Conservation (phyloP, 2,888 invertebrate genomes). For the Mellilla xanthometata region DNA sequence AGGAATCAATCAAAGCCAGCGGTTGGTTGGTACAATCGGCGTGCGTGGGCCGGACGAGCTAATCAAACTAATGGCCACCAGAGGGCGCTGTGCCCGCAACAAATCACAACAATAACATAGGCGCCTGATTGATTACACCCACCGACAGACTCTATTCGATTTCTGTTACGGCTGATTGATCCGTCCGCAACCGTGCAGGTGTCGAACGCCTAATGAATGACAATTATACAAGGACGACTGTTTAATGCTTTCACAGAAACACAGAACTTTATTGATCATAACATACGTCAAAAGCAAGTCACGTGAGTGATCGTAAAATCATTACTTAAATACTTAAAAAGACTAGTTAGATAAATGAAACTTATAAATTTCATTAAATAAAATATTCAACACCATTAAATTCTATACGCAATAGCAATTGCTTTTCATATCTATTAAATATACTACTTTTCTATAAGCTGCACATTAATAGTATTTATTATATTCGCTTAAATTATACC, state of each 20-base stretch:
- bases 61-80: slow-evolving; percentile 72
- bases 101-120: slow-evolving; percentile 76
- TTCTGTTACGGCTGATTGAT: slow-evolving; percentile 60
- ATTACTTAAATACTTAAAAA: too few relatives aligned
- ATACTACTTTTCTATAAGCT: too few relatives aligned
- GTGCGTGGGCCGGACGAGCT: slow-evolving; percentile 71
- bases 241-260: not conserved
- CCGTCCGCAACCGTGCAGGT: slow-evolving; percentile 44
- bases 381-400: too few relatives aligned
- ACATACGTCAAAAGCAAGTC: too few relatives aligned
- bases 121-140: slow-evolving; percentile 67
- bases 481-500: too few relatives aligned
- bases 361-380: too few relatives aligned
- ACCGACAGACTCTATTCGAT: slow-evolving; percentile 59
- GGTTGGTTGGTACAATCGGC: slow-evolving; percentile 61
- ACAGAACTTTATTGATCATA: too few relatives aligned
- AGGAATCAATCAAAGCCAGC: slow-evolving; percentile 74
- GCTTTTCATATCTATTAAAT: too few relatives aligned
- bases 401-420: too few relatives aligned
- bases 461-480: too few relatives aligned
- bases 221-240: slow-evolving; percentile 16
- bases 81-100: slow-evolving; percentile 60
- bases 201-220: slow-evolving; percentile 23
- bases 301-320: too few relatives aligned
- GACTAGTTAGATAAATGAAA: too few relatives aligned